Conservation (phyloP, 1,140 invertebrate genomes). For the Colletes latitarsis region DNA sequence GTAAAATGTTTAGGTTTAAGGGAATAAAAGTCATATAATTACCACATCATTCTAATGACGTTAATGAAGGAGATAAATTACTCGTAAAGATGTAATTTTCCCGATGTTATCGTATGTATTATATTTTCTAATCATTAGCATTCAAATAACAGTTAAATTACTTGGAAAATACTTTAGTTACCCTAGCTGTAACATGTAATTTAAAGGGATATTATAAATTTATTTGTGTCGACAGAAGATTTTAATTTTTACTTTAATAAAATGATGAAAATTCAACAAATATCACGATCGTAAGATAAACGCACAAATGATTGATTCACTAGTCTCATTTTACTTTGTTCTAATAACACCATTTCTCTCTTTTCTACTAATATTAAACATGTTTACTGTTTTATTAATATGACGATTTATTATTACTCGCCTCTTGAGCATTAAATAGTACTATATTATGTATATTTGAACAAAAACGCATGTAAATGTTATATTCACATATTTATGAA, state of each 20-base stretch:
- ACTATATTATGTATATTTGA: constrained; percentile 46
- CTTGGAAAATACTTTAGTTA: background rate
- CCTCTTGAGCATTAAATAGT: background rate
- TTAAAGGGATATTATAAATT: background rate
- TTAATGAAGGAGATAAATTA: background rate
- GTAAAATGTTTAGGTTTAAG: background rate
- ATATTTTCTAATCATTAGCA: background rate
- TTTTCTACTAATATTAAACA: background rate
- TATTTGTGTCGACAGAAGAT: background rate
- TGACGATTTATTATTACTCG: background rate
- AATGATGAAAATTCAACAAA: background rate
- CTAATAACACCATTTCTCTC: constrained; percentile 6
- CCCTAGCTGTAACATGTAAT: background rate
- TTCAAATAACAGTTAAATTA: background rate
- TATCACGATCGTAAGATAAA: background rate
- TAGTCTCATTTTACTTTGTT: constrained; percentile 32
- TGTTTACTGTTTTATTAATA: background rate
- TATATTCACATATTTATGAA: constrained; percentile 49
- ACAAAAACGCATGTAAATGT: constrained; percentile 44
- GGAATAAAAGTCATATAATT: constrained; percentile 19
- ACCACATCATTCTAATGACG: constrained; percentile 2
- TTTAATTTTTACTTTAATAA: background rate
- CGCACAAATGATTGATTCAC: constrained; percentile 11
- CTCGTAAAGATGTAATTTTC: background rate
- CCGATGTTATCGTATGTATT: background rate